Base-by-base conservation (phyloP, 2,797 vertebrate genomes). In the Periophthalmus magnuspinnatus region DNA sequence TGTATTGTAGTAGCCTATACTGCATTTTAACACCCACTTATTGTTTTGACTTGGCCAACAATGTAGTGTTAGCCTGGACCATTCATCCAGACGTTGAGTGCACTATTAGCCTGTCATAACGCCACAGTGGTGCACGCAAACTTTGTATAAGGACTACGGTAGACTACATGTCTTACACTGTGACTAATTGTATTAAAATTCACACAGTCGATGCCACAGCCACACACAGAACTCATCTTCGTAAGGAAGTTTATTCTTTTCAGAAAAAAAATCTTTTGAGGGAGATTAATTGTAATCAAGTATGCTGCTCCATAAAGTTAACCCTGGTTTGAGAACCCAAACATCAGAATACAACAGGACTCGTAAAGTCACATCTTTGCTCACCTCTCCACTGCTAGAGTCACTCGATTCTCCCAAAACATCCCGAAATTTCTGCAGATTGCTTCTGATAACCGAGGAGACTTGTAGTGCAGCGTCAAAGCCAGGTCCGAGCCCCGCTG, bases 401-500 rank as follows among this genome's bases (percentile, higher is more conserved):
- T 95, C 95, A 89, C 96, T 96, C 94, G 95, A 96, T 90, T 96
- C 96, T 89, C 95, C 96, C 92, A 96, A 95, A 95, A 97, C 96
- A 92, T 96, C 96, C 91, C 95, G 95, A 94, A 98, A 98, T 93
- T 94, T 96, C 91, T 94, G 95, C 94, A 98, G 95, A 96, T 98
- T 98, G 94, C 93, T 95, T 92, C 95, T 95, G 93, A 98, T 97
- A 82, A 95, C 95, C 88, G 95, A 95, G 65, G 96, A 97, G 91
- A 98, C 96, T 93, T 96, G 97, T 91, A 97, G 91, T 92, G 97
- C 97, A 90, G 96, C 96, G 87, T 98, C 97, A 94, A 96, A 98
- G 76, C 97, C 96, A 73, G 96, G 96, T 92, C 95, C 95, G 88
- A 97, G 94, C 88, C 93, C 93, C 65, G 88, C 82, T 73, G 90